Conservation (phyloP, 2,113 vertebrate species). For the Rhynchopsitta pachyrhyncha region DNA sequence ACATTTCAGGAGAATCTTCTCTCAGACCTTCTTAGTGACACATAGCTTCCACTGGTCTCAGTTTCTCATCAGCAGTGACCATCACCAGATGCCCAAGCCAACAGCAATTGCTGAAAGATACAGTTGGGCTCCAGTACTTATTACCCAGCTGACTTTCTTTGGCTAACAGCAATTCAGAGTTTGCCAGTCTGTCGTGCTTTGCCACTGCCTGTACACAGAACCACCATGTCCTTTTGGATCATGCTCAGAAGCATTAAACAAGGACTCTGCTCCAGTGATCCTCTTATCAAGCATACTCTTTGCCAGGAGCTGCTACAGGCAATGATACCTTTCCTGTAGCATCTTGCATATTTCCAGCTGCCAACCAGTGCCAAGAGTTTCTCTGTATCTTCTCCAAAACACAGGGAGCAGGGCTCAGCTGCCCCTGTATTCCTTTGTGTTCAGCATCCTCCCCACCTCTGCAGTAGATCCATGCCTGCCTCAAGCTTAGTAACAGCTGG, state of each 20-base stretch:
- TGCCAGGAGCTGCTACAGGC: background rate
- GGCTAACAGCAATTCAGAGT: background rate
- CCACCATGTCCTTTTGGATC: fast-evolving
- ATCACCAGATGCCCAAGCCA: background rate
- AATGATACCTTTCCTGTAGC: background rate
- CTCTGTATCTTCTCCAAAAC: background rate
- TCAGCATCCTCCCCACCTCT: background rate
- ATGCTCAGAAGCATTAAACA: background rate
- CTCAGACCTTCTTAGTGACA: background rate
- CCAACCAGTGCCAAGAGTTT: background rate
- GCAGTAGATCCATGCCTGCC: background rate
- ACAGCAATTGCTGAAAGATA: background rate
- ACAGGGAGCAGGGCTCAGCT: background rate
- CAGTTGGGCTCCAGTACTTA: background rate
- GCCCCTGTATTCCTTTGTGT: background rate
- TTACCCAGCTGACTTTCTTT: background rate
- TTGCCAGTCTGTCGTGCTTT: fast-evolving
- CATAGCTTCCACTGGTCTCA: background rate
- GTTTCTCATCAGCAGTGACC: background rate
- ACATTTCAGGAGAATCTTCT: background rate
- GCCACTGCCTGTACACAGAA: background rate
- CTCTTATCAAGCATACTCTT: background rate
- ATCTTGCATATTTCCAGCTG: background rate
- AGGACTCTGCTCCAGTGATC: background rate
- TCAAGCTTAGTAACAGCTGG: background rate